Conservation (phyloP, 2,888 invertebrate species). For the Erebia ligea region DNA sequence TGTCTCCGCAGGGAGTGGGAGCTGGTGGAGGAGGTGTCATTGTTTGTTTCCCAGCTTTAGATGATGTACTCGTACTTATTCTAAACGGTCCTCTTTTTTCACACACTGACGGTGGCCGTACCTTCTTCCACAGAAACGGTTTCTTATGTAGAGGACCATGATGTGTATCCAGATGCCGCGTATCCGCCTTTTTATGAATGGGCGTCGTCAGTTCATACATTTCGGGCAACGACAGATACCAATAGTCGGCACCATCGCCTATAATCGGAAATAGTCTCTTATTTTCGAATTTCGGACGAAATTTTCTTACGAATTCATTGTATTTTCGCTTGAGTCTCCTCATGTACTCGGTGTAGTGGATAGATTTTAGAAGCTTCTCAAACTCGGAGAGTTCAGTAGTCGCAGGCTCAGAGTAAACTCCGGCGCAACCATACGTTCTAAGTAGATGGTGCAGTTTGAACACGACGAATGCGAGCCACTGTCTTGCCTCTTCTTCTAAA, state of each 20-base stretch:
- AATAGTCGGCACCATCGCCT: conserved; percentile 74
- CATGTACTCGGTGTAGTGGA: conserved; percentile 74
- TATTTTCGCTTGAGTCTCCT: conserved; percentile 69
- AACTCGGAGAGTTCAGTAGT: conserved; percentile 68
- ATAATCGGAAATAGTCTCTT: conserved; percentile 75
- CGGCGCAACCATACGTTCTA: conserved; percentile 66
- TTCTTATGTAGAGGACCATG: conserved; percentile 65
- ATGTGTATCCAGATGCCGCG: conserved; percentile 59
- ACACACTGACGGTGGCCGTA: conserved; percentile 47
- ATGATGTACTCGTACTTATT: conserved; percentile 26
- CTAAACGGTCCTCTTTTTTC: conserved; percentile 66
- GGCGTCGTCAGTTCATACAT: conserved; percentile 74
- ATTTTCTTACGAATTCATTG: conserved; percentile 72
- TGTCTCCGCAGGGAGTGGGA: conserved; percentile 49
- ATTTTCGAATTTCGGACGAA: conserved; percentile 70
- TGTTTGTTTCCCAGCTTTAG: conserved; percentile 7
- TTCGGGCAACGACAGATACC: conserved; percentile 77
- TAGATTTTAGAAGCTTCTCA: conserved; percentile 71
- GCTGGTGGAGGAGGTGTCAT: conserved; percentile 53
- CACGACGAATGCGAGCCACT: conserved; percentile 75
- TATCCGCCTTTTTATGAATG: conserved; percentile 46
- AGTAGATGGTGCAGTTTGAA: conserved; percentile 76
- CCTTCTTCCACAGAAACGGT: conserved; percentile 72
- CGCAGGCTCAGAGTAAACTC: conserved; percentile 67
- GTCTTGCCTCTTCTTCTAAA: conserved; percentile 72